A percentile compares a stretch with the other conserved stretches of the same genome.
These are phyloP conservation scores for Peromyscus aztecus DNA, from an alignment of 2,797 vertebrate species.

Conservation along the genomic window DNA sequence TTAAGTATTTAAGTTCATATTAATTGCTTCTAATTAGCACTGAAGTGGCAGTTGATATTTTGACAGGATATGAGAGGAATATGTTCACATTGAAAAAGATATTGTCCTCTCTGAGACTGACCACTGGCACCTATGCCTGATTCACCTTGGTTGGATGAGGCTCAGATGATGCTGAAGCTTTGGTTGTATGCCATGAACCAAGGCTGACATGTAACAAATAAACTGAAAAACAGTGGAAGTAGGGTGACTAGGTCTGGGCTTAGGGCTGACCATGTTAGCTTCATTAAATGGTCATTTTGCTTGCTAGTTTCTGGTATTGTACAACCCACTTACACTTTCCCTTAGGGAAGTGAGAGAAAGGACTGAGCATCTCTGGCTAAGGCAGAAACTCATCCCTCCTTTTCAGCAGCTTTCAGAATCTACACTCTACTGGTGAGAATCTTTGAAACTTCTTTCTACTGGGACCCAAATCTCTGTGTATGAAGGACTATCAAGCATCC, in stretches of 20 bases:
- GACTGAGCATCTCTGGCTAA: not conserved
- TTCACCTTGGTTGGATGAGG: not conserved
- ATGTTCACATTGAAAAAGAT: not conserved
- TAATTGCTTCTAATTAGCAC: not conserved
- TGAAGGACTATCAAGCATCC: not conserved
- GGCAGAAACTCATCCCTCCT: not conserved
- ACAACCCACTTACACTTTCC: not conserved
- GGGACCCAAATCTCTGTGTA: not conserved
- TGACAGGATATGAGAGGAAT: not conserved
- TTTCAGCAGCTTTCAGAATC: not conserved
- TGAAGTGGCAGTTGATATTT: not conserved
- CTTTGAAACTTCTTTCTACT: not conserved
- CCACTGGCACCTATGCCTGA: not conserved
- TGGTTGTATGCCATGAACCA: not conserved
- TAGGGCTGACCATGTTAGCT: not conserved
- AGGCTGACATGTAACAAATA: not conserved
- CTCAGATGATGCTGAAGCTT: not conserved
- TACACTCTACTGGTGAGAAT: not conserved
- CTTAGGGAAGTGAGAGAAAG: not conserved
- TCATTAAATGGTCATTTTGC: not conserved
- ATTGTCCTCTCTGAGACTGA: not conserved
- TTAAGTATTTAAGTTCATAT: constrained; percentile 41
- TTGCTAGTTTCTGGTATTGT: not conserved
- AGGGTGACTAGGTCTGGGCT: not conserved
- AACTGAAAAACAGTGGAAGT: not conserved